Evolutionary conservation across 2,113 vertebrate genomes (phyloP).

Genomic region (Rynchops niger): DNA sequence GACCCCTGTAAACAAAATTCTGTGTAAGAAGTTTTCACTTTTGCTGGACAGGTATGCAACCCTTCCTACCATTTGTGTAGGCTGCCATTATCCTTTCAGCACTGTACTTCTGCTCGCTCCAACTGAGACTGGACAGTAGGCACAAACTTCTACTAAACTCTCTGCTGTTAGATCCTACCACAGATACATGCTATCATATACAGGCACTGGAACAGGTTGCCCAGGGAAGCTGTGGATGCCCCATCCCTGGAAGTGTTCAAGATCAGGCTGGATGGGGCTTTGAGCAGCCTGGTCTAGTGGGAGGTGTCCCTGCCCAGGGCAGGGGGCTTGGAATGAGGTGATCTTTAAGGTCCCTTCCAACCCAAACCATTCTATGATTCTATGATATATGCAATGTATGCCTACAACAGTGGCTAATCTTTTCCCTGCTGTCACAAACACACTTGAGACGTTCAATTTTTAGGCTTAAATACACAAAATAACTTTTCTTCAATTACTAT

Average conservation of each 20-base stretch:
- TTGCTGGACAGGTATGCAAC: not conserved
- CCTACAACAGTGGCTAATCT: not conserved
- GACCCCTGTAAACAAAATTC: constrained; percentile 75
- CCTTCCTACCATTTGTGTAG: not conserved
- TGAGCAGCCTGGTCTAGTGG: too few species aligned
- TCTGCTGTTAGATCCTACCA: not conserved
- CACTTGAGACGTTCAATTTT: not conserved
- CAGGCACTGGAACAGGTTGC: too few species aligned
- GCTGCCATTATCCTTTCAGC: not conserved
- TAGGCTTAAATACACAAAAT: not conserved
- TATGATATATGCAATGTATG: not conserved
- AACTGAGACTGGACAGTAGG: not conserved
- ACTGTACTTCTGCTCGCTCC: not conserved
- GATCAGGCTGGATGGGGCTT: too few species aligned
- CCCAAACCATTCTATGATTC: too few species aligned
- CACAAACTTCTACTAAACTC: not conserved
- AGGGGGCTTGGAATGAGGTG: too few species aligned
- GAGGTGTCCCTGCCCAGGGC: too few species aligned
- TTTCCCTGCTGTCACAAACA: not conserved
- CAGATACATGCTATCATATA: not conserved
- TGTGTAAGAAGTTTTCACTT: not conserved
- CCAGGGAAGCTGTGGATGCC: too few species aligned
- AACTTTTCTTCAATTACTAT: not conserved
- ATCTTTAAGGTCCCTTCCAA: too few species aligned
- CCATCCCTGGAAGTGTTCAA: too few species aligned